Base-by-base conservation (phyloP, 2,113 vertebrate species). In the Strix uralensis region DNA sequence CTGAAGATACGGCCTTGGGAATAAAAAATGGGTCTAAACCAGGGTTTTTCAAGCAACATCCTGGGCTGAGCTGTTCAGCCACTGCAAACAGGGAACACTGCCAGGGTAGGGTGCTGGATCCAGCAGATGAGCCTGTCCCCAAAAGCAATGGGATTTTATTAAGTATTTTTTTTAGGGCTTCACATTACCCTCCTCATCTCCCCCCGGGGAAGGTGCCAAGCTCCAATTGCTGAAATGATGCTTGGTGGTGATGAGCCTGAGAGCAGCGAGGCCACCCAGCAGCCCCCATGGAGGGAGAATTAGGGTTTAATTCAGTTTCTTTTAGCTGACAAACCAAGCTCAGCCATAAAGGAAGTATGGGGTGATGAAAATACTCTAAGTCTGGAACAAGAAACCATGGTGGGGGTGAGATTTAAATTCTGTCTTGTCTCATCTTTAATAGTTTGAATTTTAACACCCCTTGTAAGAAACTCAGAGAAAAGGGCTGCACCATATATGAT, bases 201-300 rank as follows among this genome's bases (percentile, higher is more conserved):
- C 47, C 26, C 34, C 16, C 19, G 9, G 67, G 54, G 22, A 62
- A 73, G 46, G 16, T 46, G 36, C 38, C 42, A 15, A 10, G 30
- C 67, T 55, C 34, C 61, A 9, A 0, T 15, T 0, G 1, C 67
- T 55, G 79, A 32, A 7, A 20, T 0, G 5, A 2, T 2, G 1
- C 30, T 42, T 44, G 62, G 34, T 26, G 30, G 27, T 51, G 29
- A 20, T 15, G 49, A 57, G 36, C 42, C 42, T 11, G n/a, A 20
- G 25, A 23, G 69, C 69, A 36, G 47, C 3, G 1, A 20, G 61
- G 47, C 69, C 4, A 3, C 27, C 4, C 0, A 4, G 46, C 80
- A 73, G 85, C 30, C 29, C 49, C 66, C 3, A 2, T 1, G 62
- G 34, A 63, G 26, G 47, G 42, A 46, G 47, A 81, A 30, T 58